Evolutionary conservation across 2,797 vertebrate genomes (phyloP), one percentile per base, ranked within the genome.

Genomic region (Tokudaia tokunoshimensis): DNA sequence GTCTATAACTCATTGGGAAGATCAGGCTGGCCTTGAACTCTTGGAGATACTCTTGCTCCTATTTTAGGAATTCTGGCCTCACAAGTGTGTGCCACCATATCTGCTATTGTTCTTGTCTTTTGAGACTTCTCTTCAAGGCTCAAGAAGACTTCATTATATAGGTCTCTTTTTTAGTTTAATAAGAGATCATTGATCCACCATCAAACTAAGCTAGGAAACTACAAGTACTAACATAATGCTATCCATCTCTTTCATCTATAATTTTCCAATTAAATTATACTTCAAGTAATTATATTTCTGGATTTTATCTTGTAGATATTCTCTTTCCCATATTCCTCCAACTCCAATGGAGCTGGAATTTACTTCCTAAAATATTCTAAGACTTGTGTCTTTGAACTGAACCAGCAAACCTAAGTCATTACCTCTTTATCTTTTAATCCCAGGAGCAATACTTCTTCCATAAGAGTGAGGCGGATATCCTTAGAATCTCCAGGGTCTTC

Each of bases 401-500:
- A 22, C 83, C 44, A 87, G 76, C 55, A 83, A 75, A 93, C 20
- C 31, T 44, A 94, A 92, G 1, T n/a, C 44, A 93, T 95, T 97
- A 99, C 99, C 99, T 99, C 99, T 96, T 99, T 99, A 97, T 99
- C 99, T 96, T 99, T 99, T 82, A 99, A 98, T 34, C 99, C 99
- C 91, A 99, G 97, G 2, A 99, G 99, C 96, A 99, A 96, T 63
- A 99, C 98, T 96, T 99, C 99, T 97, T 99, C 99, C 99, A 99
- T 99, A 11, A 99, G 99, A 0, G 99, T 99, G 1, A 99, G 99
- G 3, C 99, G 98, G 89, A 99, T 98, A 63, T 98, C 98, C 94
- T 99, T 99, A 83, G 98, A 99, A 85, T 99, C 99, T 0, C 97
- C 97, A 0, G 98, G 76, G 0, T 98, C 98, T 0, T 98, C 98